Percentiles rank a stretch among this genome's conserved stretches.
Conservation (phyloP, 2,113 vertebrate genomes). For the Mirza zaza region DNA sequence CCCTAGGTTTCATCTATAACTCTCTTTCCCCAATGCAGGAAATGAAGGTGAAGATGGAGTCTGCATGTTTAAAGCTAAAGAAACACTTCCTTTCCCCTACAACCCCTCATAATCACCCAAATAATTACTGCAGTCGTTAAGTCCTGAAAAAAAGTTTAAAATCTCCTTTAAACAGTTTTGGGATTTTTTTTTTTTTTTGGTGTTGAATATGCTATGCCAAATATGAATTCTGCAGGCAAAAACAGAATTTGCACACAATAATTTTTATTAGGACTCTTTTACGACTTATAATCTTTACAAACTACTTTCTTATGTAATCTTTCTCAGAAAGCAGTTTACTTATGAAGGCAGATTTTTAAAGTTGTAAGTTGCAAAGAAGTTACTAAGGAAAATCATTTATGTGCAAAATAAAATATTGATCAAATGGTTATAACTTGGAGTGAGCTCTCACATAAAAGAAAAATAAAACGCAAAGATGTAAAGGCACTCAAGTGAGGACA, state of each 20-base stretch:
- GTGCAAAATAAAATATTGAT: constrained; percentile 78
- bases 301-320: constrained; percentile 40
- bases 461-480: constrained; percentile 66
- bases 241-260: constrained; percentile 37
- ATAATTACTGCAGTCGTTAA: background rate
- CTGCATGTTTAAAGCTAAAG: background rate
- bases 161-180: background rate
- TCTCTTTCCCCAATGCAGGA: background rate
- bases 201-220: constrained; percentile 35
- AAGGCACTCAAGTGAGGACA: constrained; percentile 60
- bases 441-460: constrained; percentile 63
- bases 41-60: background rate
- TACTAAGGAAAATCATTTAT: constrained; percentile 72
- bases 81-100: background rate
- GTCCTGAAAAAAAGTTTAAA: background rate
- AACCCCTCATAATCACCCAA: background rate
- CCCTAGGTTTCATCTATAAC: background rate
- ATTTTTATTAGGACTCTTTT: constrained; percentile 47
- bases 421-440: constrained; percentile 61
- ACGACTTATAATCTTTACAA: constrained; percentile 41
- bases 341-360: constrained; percentile 65
- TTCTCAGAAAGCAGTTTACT: constrained; percentile 60
- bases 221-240: constrained; percentile 37
- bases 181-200: background rate
- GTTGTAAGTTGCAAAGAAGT: constrained; percentile 65